phyloP scores from a whole-genome alignment of 2,113 vertebrate species.

The Tupaia chinensis region DNA sequence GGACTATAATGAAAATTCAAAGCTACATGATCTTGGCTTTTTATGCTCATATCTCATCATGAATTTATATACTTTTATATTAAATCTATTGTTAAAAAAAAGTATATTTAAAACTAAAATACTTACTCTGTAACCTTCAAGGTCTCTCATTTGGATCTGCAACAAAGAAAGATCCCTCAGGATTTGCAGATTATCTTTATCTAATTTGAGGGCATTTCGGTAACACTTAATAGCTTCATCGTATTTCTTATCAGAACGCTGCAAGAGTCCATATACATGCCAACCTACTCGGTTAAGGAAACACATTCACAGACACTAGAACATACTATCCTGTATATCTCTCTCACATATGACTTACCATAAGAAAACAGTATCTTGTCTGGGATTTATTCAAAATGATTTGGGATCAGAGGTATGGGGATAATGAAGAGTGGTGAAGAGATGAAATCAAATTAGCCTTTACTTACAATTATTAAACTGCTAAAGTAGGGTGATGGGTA shows the following conservation, averaged over 20 bases:
- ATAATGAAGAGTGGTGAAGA: background rate
- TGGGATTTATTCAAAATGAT: constrained; percentile 60
- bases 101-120: constrained; percentile 50
- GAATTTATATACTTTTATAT: constrained; percentile 24
- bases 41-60: constrained; percentile 10
- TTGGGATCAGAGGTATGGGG: background rate
- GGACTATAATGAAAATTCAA: background rate
- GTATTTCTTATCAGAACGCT: constrained; percentile 91
- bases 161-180: constrained; percentile 89
- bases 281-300: constrained; percentile 89
- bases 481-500: background rate
- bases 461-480: background rate
- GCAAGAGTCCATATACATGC: constrained; percentile 90
- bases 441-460: background rate
- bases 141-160: constrained; percentile 91
- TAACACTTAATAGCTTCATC: constrained; percentile 92
- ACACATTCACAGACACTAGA: constrained; percentile 65
- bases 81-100: background rate
- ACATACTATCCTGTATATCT: background rate
- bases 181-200: constrained; percentile 91
- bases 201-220: constrained; percentile 90
- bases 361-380: background rate
- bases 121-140: constrained; percentile 91
- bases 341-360: constrained; percentile 26
- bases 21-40: background rate